Evolutionary conservation across 1,140 invertebrate species (phyloP), one percentile per base, ranked within the genome.

Genomic region (Halictus rubicundus): DNA sequence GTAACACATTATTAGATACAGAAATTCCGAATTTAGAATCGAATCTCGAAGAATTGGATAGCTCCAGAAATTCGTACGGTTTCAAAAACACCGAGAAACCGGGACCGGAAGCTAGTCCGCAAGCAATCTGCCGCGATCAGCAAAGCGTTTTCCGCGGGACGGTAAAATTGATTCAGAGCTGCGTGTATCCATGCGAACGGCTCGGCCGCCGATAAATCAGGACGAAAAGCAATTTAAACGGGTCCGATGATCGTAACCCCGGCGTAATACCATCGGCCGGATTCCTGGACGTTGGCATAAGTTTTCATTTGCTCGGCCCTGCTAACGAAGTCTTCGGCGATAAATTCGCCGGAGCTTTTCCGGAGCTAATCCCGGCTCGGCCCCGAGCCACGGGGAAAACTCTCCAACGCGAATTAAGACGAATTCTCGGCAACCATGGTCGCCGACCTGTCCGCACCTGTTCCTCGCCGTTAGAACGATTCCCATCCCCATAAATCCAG

Each of bases 281-380:
- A 79, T 71, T 66, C 54, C 59, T 61, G 7, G 61, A 27, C 32
- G 70, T 76, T 63, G 74, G 77, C 80, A 83, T 85, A 83, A 87
- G 78, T 88, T 85, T 83, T 87, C 80, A 88, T 83, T 88, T 78
- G 82, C 79, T 59, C 8, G 57, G 60, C 52, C 57, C 19, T 54
- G 85, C 65, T 84, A 83, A 87, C 82, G 66, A 83, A 87, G 78
- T 81, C 77, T 63, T 80, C 27, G 60, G 10, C 69, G 68, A 88
- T 88, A 88, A 88, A 88, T 88, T 88, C 63, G 42, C 23, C 65
- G 42, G 57, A 78, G 80, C 78, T 85, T 87, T 82, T 76, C 69
- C 71, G 52, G 52, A 19, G 52, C 52, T 54, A 88, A 88, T 88
- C 85, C 87, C 66, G 75, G 82, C 70, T 60, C 32, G n/a, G 64